Evolutionary conservation across 2,888 invertebrate genomes (phyloP).

Genomic region (Rhamphomyia laevipes): DNA sequence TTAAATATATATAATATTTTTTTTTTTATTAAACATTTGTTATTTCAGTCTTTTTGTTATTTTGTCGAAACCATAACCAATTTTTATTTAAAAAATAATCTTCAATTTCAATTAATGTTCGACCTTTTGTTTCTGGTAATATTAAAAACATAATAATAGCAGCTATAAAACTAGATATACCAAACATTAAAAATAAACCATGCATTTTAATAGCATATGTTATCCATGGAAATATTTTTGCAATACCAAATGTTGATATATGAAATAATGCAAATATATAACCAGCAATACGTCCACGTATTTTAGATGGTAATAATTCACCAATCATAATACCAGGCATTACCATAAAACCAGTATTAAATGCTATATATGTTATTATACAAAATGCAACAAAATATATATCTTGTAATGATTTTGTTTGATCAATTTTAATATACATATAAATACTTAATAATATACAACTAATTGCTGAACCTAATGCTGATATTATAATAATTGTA

Average conservation of each 20-base stretch:
- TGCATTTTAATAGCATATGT: conserved; percentile 47
- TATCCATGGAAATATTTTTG: conserved; percentile 58
- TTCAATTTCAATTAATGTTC: conserved; percentile 60
- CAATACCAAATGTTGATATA: conserved; percentile 51
- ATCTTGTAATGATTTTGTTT: conserved; percentile 23
- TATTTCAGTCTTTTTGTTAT: not conserved
- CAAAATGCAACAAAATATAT: conserved; percentile 38
- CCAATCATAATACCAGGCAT: conserved; percentile 65
- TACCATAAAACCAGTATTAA: conserved; percentile 64
- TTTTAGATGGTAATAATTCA: conserved; percentile 60
- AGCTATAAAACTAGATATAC: conserved; percentile 47
- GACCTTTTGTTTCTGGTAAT: conserved; percentile 63
- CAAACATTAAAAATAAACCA: conserved; percentile 62
- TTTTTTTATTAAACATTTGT: not conserved
- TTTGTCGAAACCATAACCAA: conserved; percentile 42
- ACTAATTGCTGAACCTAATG: conserved; percentile 52
- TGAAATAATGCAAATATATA: conserved; percentile 62
- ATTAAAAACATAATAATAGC: conserved; percentile 54
- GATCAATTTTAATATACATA: conserved; percentile 33
- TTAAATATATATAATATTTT: too few species aligned
- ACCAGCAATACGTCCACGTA: conserved; percentile 62
- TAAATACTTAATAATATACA: conserved; percentile 48
- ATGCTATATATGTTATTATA: conserved; percentile 57
- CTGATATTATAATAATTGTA: conserved; percentile 52
- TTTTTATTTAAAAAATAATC: conserved; percentile 61